A percentile compares a stretch with the other conserved stretches of the same genome.
phyloP scores from a whole-genome alignment of 2,888 invertebrate species.

The Leptopterna dolabrata region DNA sequence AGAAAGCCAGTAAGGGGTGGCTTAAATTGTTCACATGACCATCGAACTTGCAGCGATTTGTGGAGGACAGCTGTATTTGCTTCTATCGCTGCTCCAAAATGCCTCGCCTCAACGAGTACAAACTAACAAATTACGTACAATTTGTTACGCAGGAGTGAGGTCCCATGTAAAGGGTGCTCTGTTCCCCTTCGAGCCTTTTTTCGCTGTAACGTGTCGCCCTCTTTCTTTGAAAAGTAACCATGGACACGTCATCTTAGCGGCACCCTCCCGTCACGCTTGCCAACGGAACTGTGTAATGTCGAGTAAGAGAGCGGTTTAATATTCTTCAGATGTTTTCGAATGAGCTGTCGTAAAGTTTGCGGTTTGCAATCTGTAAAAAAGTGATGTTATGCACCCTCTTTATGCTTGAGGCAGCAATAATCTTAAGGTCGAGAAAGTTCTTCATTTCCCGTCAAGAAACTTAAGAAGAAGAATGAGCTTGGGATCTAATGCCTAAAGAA shows the following conservation, averaged over 20 bases:
- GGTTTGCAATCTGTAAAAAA: constrained; percentile 49
- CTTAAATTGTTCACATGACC: constrained; percentile 1
- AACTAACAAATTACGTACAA: constrained; percentile 37
- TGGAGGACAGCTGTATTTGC: constrained; percentile 43
- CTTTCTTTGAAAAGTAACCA: constrained; percentile 42
- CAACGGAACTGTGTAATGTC: constrained; percentile 29
- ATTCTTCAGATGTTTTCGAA: constrained; percentile 50
- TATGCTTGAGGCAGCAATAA: constrained; percentile 39
- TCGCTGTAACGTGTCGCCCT: constrained; percentile 48
- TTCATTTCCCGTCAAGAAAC: not conserved
- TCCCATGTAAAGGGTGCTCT: not conserved
- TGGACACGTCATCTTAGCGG: constrained; percentile 40
- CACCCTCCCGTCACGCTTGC: not conserved
- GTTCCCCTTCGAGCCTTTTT: not conserved
- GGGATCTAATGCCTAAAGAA: no score
- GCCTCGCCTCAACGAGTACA: constrained; percentile 12
- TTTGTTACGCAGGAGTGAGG: constrained; percentile 24
- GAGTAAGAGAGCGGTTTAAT: constrained; percentile 38
- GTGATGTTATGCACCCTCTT: constrained; percentile 43
- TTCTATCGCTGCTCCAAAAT: not conserved
- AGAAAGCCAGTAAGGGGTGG: not conserved
- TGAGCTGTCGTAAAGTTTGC: constrained; percentile 51
- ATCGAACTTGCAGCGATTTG: constrained; percentile 13
- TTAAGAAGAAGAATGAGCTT: not conserved
- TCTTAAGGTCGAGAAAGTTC: constrained; percentile 12